A percentile compares a stretch with the other conserved stretches of the same genome.
phyloP scores from a whole-genome alignment of 2,888 invertebrate species.

The Drosophila subsilvestris region DNA sequence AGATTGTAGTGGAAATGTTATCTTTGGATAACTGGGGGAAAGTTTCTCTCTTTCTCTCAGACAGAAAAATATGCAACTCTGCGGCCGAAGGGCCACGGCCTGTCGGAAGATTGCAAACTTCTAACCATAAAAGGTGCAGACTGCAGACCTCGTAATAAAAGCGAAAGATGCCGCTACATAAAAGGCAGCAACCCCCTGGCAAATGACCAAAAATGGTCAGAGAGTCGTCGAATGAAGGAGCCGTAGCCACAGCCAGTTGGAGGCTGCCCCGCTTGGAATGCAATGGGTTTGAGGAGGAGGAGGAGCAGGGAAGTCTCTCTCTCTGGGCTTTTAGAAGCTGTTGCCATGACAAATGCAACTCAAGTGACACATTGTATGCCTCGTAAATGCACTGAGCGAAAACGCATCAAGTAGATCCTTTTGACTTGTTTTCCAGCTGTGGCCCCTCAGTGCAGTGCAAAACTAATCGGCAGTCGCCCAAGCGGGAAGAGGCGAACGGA shows the following conservation, averaged over 20 bases:
- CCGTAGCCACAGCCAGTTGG: constrained; percentile 27
- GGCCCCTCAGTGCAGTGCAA: not conserved
- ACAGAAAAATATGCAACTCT: constrained; percentile 27
- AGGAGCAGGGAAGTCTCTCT: constrained; percentile 3
- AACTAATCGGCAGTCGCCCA: constrained; percentile 16
- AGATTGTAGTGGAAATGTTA: not conserved
- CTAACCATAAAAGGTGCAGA: constrained; percentile 72
- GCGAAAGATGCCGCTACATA: constrained; percentile 63
- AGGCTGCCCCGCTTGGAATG: constrained; percentile 13
- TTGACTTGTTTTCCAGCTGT: no score
- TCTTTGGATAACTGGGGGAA: constrained; percentile 1
- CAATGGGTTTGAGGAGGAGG: constrained; percentile 19
- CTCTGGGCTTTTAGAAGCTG: constrained; percentile 59
- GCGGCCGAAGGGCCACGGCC: constrained; percentile 46
- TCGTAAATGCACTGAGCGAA: constrained; percentile 44
- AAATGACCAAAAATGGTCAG: constrained; percentile 71
- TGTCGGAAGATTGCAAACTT: constrained; percentile 28
- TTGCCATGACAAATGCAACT: constrained; percentile 77
- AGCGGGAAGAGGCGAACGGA: not conserved
- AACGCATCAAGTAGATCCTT: constrained; percentile 64
- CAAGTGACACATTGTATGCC: constrained; percentile 75
- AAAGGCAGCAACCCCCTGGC: constrained; percentile 64
- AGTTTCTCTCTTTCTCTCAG: constrained; percentile 13
- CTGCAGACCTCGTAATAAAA: constrained; percentile 56
- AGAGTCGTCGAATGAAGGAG: constrained; percentile 23